Percentiles rank a stretch among this genome's conserved stretches.
Conservation (phyloP, 2,888 invertebrate species). For the Cheilosia variabilis region DNA sequence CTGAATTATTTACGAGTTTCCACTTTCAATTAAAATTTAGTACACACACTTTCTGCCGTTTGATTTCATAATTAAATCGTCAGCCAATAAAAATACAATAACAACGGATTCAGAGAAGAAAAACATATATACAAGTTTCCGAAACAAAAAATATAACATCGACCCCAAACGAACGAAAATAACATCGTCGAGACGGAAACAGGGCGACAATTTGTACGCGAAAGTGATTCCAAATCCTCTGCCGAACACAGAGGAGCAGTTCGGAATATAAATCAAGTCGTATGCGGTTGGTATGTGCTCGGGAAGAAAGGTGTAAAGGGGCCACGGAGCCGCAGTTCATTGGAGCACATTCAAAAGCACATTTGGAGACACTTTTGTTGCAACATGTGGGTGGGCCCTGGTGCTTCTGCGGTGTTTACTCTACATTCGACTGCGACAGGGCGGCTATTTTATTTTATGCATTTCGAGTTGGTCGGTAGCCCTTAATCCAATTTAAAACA, state of each 20-base stretch:
- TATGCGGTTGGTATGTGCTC: conserved; percentile 45
- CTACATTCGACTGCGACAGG: conserved; percentile 44
- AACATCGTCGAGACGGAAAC: conserved; percentile 43
- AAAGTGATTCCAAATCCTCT: conserved; percentile 61
- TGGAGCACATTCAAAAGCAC: conserved; percentile 38
- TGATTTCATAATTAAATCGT: conserved; percentile 67
- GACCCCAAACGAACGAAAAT: conserved; percentile 48
- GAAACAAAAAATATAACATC: conserved; percentile 6
- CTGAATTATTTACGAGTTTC: conserved; percentile 36
- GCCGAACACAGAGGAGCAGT: conserved; percentile 57
- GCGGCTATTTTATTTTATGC: conserved; percentile 57
- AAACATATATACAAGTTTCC: conserved; percentile 36
- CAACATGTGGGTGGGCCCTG: conserved; percentile 71
- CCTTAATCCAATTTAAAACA: conserved; percentile 71
- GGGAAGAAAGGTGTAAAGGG: conserved; percentile 48
- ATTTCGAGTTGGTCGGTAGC: conserved; percentile 52
- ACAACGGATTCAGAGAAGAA: conserved; percentile 30
- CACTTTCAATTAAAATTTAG: conserved; percentile 54
- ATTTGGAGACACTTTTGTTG: conserved; percentile 62
- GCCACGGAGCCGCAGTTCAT: conserved; percentile 30
- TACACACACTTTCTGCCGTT: conserved; percentile 48
- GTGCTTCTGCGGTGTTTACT: conserved; percentile 41
- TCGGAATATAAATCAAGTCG: conserved; percentile 69
- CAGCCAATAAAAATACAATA: conserved; percentile 54
- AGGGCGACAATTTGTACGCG: conserved; percentile 69